phyloP scores from a whole-genome alignment of 1,140 invertebrate species.

The Cydia splendana region DNA sequence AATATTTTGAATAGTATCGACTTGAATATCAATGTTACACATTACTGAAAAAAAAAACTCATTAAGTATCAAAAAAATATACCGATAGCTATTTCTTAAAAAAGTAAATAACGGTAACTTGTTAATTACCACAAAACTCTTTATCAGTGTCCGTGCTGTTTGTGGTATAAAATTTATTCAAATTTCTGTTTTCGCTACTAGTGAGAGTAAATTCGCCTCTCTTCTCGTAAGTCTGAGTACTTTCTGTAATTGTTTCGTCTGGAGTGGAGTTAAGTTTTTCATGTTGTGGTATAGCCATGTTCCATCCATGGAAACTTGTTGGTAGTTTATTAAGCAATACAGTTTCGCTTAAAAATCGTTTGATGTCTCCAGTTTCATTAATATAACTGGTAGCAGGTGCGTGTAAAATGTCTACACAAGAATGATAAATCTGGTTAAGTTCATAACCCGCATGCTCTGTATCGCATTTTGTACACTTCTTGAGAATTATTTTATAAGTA shows the following conservation, averaged over 20 bases:
- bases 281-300: background rate
- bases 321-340: slow-evolving; percentile 43
- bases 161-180: background rate
- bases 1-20: background rate
- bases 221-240: background rate
- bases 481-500: slow-evolving; percentile 62
- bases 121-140: background rate
- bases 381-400: slow-evolving; percentile 41
- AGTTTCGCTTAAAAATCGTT: slow-evolving; percentile 57
- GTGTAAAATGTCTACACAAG: slow-evolving; percentile 63
- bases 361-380: slow-evolving; percentile 48
- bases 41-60: background rate
- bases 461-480: slow-evolving; percentile 40
- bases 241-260: background rate
- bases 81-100: background rate
- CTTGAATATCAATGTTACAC: background rate
- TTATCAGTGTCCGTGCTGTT: background rate
- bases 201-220: background rate
- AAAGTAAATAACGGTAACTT: background rate
- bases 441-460: slow-evolving; percentile 32
- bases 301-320: slow-evolving; percentile 14
- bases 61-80: background rate
- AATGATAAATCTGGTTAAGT: slow-evolving; percentile 60
- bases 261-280: background rate
- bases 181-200: background rate